These are phyloP conservation scores for Mesorhabditis sp. DNA, from an alignment of 2,888 invertebrate genomes.

Conservation along the genomic window DNA sequence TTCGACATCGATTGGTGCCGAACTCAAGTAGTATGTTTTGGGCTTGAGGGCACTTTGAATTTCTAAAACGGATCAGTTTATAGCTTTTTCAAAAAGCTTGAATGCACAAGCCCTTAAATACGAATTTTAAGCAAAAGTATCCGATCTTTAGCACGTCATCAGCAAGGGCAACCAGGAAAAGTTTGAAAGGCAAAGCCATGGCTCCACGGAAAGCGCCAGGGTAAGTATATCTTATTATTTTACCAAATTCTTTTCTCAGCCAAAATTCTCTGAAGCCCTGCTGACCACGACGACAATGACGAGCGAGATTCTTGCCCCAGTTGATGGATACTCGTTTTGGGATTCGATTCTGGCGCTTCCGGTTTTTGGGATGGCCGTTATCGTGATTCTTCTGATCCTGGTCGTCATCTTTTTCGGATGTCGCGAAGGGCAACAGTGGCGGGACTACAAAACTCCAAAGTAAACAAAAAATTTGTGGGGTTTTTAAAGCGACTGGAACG, in stretches of 20 bases:
- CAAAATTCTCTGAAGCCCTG: not conserved
- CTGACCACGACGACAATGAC: not conserved
- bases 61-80: not conserved
- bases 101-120: too few relatives aligned
- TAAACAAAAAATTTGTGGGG: constrained; percentile 10
- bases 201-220: too few relatives aligned
- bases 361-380: constrained; percentile 36
- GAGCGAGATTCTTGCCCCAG: not conserved
- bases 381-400: constrained; percentile 47
- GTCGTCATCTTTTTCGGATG: constrained; percentile 56
- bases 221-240: too few relatives aligned
- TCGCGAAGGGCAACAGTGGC: constrained; percentile 57
- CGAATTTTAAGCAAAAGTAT: too few relatives aligned
- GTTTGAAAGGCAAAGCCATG: too few relatives aligned
- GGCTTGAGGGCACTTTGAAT: not conserved
- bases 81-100: too few relatives aligned
- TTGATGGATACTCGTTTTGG: constrained; percentile 39
- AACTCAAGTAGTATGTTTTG: constrained; percentile 36
- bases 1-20: constrained; percentile 55
- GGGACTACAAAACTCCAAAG: constrained; percentile 58
- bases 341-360: constrained; percentile 43
- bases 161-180: too few relatives aligned
- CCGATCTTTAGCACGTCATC: too few relatives aligned
- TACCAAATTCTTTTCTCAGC: not conserved
- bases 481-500: not conserved